Percentiles rank a stretch among this genome's conserved stretches.
Evolutionary conservation across 2,888 invertebrate genomes (phyloP).

Genomic region (Netelia fuscicornis): DNA sequence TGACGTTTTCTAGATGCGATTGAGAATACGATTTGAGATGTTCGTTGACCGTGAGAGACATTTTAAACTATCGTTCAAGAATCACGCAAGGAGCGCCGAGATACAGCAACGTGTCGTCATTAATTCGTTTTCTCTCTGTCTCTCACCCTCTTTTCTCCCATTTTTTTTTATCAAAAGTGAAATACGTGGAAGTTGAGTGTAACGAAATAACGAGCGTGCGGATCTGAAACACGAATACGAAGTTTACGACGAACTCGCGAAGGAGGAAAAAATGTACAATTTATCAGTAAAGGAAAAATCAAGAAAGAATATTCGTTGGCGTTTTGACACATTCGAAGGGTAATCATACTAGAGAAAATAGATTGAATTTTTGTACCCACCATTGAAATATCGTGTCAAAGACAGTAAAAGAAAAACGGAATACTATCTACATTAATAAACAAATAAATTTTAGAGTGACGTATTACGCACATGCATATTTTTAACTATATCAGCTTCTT

Average conservation of each 20-base stretch:
- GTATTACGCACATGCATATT: conserved; percentile 16
- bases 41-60: conserved; percentile 17
- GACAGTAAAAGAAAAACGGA: conserved; percentile 27
- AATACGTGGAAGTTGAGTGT: conserved; percentile 39
- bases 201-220: conserved; percentile 17
- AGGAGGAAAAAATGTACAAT: conserved; percentile 62
- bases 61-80: conserved; percentile 15
- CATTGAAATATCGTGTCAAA: conserved; percentile 71
- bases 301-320: conserved; percentile 69
- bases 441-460: conserved; percentile 23
- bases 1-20: conserved; percentile 74
- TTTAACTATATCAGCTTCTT: conserved; percentile 43
- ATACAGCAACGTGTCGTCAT: conserved; percentile 15
- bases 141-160: conserved; percentile 40
- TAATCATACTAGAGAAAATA: conserved; percentile 74
- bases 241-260: conserved; percentile 29
- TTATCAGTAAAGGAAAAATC: conserved; percentile 45
- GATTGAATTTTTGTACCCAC: conserved; percentile 80
- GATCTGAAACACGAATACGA: conserved; percentile 21
- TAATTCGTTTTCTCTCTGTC: not conserved
- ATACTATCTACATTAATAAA: conserved; percentile 5
- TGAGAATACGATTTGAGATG: conserved; percentile 72
- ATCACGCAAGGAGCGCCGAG: conserved; percentile 9
- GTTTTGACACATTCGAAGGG: conserved; percentile 72
- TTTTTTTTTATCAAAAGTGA: conserved; percentile 46